Percentiles rank a stretch among this genome's conserved stretches.
Evolutionary conservation across 1,140 invertebrate species (phyloP).

Genomic region (Odontomachus brunneus): DNA sequence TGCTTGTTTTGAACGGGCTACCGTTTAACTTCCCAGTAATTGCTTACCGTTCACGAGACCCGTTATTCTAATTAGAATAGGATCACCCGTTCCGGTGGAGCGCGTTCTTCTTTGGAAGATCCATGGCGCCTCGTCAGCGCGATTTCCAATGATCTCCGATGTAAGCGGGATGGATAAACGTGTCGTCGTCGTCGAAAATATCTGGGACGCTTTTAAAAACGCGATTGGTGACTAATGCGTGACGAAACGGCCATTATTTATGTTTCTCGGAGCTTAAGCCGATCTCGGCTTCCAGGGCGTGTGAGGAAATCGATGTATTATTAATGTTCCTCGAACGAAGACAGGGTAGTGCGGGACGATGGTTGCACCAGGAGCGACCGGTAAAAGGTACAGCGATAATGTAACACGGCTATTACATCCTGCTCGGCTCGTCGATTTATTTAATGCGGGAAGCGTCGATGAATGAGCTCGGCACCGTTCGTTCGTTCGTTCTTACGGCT

Average conservation of each 20-base stretch:
- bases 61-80: no score
- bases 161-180: conserved; percentile 20
- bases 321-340: conserved; percentile 43
- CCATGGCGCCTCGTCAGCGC: background rate
- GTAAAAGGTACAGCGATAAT: conserved; percentile 28
- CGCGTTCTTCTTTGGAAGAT: background rate
- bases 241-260: conserved; percentile 27
- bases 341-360: conserved; percentile 22
- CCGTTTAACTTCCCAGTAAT: no score
- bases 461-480: conserved; percentile 1
- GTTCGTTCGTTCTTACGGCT: background rate
- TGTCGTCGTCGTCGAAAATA: conserved; percentile 22
- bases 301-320: conserved; percentile 45
- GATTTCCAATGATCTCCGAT: background rate
- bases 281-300: conserved; percentile 20
- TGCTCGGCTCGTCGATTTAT: conserved; percentile 36
- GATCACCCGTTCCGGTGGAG: background rate
- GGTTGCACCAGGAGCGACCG: conserved; percentile 10
- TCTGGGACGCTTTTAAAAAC: conserved; percentile 5
- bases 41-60: no score
- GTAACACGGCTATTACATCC: conserved; percentile 43
- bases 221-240: conserved; percentile 6
- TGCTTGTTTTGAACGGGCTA: no score
- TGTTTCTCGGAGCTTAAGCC: background rate
- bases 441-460: conserved; percentile 28